Conservation (phyloP, 2,113 vertebrate genomes). For the Notarius lentiginosus region DNA sequence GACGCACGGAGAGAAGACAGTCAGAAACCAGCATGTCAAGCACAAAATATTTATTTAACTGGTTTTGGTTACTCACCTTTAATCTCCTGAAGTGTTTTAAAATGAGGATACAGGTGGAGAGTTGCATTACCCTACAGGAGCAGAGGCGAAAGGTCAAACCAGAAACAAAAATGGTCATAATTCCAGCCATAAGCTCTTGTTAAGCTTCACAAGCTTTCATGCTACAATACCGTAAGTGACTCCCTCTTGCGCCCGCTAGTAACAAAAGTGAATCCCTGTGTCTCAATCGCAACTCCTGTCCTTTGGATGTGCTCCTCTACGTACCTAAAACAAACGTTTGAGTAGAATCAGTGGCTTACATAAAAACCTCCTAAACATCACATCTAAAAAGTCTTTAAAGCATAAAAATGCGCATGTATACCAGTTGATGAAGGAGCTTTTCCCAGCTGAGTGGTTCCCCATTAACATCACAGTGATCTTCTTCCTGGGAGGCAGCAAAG, state of each 20-base stretch:
- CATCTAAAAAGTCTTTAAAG: background rate
- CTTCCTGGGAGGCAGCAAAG: slow-evolving; percentile 76
- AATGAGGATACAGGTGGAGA: slow-evolving; percentile 81
- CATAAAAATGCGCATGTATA: slow-evolving; percentile 46
- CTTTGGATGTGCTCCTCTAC: slow-evolving; percentile 85
- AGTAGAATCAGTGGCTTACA: background rate
- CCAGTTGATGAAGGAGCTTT: slow-evolving; percentile 86
- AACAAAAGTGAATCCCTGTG: slow-evolving; percentile 82
- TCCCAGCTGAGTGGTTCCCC: slow-evolving; percentile 84
- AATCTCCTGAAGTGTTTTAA: slow-evolving; percentile 79
- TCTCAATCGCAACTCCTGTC: slow-evolving; percentile 83
- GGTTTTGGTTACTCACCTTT: slow-evolving; percentile 69
- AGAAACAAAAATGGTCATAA: background rate
- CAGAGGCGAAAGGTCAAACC: background rate
- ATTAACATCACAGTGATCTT: slow-evolving; percentile 83
- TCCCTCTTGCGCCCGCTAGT: slow-evolving; percentile 83
- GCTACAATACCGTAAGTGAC: slow-evolving; percentile 74
- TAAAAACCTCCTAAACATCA: background rate
- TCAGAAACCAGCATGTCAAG: background rate
- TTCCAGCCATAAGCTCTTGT: background rate
- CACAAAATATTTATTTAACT: background rate
- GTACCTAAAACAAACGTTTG: slow-evolving; percentile 68
- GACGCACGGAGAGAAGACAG: background rate
- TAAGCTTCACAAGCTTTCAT: background rate
- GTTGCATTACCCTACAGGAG: slow-evolving; percentile 78